Conservation (phyloP, 2,113 vertebrate species). For the Siniperca chuatsi region DNA sequence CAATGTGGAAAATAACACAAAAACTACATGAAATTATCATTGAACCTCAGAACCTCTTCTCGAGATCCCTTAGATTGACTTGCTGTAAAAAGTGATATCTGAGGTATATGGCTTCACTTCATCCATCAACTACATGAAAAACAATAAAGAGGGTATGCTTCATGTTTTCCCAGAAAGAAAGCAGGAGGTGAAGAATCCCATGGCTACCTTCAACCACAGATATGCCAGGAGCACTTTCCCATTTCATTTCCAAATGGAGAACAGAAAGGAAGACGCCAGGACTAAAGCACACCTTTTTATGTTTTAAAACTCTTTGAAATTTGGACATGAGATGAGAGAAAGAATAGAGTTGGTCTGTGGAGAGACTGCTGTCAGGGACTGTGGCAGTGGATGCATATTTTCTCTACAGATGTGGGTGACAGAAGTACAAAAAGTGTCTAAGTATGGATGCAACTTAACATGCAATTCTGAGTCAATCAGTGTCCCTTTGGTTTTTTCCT, state of each 20-base stretch:
- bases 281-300: slow-evolving; percentile 6
- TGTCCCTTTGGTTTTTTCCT: slow-evolving; percentile 70
- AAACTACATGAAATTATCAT: slow-evolving; percentile 62
- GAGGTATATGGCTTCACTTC: slow-evolving; percentile 81
- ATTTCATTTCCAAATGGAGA: slow-evolving; percentile 19
- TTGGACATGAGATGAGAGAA: slow-evolving; percentile 9
- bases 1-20: slow-evolving; percentile 61
- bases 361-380: slow-evolving; percentile 25
- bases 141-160: slow-evolving; percentile 15
- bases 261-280: background rate
- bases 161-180: slow-evolving; percentile 4
- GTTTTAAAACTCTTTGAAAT: slow-evolving; percentile 11
- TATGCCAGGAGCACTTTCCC: slow-evolving; percentile 6
- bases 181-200: slow-evolving; percentile 11
- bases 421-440: slow-evolving; percentile 41
- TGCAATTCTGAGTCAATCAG: slow-evolving; percentile 40
- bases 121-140: slow-evolving; percentile 37
- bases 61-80: slow-evolving; percentile 52
- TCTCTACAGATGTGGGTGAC: slow-evolving; percentile 26
- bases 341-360: slow-evolving; percentile 13
- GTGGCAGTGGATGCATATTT: slow-evolving; percentile 38
- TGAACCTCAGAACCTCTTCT: slow-evolving; percentile 44
- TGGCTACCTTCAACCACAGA: slow-evolving; percentile 17
- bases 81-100: slow-evolving; percentile 64
- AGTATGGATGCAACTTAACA: slow-evolving; percentile 34